These are phyloP conservation scores for Pseudomugil tenellus DNA, from an alignment of 2,797 vertebrate genomes.

Conservation along the genomic window DNA sequence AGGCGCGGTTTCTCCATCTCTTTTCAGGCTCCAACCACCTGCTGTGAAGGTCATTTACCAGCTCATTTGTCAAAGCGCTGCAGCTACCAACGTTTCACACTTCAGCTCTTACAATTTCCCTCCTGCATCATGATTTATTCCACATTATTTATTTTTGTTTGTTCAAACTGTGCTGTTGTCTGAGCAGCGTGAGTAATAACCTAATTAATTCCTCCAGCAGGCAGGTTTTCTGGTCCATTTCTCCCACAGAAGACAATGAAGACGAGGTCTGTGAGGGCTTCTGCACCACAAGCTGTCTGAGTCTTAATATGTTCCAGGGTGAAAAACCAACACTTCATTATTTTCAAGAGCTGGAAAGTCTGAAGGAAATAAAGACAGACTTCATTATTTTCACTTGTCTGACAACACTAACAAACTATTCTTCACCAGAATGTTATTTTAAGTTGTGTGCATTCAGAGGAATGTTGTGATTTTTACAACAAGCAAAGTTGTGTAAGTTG, in stretches of 20 bases:
- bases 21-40: constrained; percentile 5
- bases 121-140: constrained; percentile 14
- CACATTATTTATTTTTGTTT: constrained; percentile 26
- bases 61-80: constrained; percentile 30
- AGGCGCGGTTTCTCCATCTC: constrained; percentile 1
- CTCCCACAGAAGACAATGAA: constrained; percentile 4
- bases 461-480: background rate
- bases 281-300: background rate
- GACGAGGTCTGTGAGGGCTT: constrained; percentile 12
- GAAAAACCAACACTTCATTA: background rate
- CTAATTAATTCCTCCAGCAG: constrained; percentile 37
- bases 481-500: background rate
- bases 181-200: constrained; percentile 36
- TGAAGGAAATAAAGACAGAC: background rate
- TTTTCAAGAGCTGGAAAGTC: too few relatives aligned
- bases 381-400: background rate
- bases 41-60: constrained; percentile 43
- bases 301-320: constrained; percentile 2
- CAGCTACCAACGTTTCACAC: constrained; percentile 23
- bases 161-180: constrained; percentile 22
- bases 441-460: background rate
- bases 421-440: background rate
- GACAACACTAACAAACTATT: fast-evolving
- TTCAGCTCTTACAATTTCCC: constrained; percentile 7
- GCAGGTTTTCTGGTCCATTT: constrained; percentile 40